A percentile compares a stretch with the other conserved stretches of the same genome.
phyloP scores from a whole-genome alignment of 2,113 vertebrate genomes.

The Xiphophorus hellerii region DNA sequence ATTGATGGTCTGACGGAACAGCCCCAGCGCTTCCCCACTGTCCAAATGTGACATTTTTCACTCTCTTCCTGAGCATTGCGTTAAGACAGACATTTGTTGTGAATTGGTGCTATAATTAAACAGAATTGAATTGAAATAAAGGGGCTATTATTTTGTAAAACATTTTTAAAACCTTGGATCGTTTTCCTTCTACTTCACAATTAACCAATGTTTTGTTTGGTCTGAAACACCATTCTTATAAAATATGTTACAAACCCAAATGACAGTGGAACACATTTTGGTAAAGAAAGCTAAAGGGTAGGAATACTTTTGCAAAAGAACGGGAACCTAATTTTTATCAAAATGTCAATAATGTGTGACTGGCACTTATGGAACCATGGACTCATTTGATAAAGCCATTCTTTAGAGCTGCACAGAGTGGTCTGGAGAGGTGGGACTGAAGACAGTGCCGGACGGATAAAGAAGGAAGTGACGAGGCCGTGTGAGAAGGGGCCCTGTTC shows the following conservation, averaged over 20 bases:
- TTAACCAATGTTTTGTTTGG: background rate
- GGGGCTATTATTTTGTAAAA: background rate
- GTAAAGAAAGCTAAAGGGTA: background rate
- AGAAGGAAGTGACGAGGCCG: slow-evolving; percentile 74
- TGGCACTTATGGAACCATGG: slow-evolving; percentile 8
- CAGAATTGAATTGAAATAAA: background rate
- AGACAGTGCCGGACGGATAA: slow-evolving; percentile 50
- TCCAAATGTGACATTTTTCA: too few species aligned
- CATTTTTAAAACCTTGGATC: background rate
- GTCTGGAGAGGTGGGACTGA: slow-evolving; percentile 57
- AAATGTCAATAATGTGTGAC: slow-evolving; percentile 10
- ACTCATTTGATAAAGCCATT: slow-evolving; percentile 16
- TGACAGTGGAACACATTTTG: background rate
- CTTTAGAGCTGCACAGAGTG: slow-evolving; percentile 40
- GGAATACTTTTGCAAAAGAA: background rate
- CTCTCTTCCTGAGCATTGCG: too few species aligned
- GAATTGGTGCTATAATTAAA: too few species aligned
- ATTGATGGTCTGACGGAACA: too few species aligned
- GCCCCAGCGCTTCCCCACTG: too few species aligned
- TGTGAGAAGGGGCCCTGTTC: slow-evolving; percentile 59
- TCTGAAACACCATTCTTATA: background rate
- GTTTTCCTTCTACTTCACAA: background rate
- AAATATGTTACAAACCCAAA: slow-evolving; percentile 9
- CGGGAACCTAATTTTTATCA: background rate
- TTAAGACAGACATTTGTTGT: too few species aligned